Evolutionary conservation across 2,113 vertebrate genomes (phyloP).

Genomic region (Boleophthalmus pectinirostris): DNA sequence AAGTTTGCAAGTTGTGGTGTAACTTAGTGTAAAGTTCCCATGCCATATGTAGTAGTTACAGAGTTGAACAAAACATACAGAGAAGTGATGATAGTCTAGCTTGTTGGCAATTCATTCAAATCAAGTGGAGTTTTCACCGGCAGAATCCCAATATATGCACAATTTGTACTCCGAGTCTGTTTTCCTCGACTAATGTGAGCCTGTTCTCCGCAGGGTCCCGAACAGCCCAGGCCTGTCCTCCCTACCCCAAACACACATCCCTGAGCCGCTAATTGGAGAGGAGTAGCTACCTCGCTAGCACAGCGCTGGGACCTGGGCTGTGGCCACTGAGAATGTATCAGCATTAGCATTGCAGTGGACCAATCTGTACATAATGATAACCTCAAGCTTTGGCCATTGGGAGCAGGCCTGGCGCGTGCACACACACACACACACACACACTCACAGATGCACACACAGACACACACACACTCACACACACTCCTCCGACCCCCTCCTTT

Average conservation of each 20-base stretch:
- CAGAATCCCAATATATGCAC: slow-evolving; percentile 41
- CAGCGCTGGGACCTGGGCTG: slow-evolving; percentile 54
- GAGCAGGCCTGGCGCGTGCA: slow-evolving; percentile 34
- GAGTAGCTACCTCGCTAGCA: slow-evolving; percentile 56
- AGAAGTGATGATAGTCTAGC: slow-evolving; percentile 23
- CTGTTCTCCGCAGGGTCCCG: slow-evolving; percentile 49
- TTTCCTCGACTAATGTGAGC: slow-evolving; percentile 58
- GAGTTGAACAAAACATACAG: slow-evolving; percentile 4
- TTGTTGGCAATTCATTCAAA: slow-evolving; percentile 36
- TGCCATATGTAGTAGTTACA: neutral
- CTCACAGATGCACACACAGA: slow-evolving; percentile 15
- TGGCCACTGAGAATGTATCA: slow-evolving; percentile 70
- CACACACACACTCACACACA: neutral
- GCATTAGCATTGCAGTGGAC: slow-evolving; percentile 69
- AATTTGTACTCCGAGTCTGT: slow-evolving; percentile 52
- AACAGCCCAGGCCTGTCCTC: slow-evolving; percentile 52
- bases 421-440: neutral
- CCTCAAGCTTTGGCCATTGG: slow-evolving; percentile 68
- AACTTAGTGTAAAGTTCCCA: neutral
- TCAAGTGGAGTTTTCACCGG: slow-evolving; percentile 34
- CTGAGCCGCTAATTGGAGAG: slow-evolving; percentile 69
- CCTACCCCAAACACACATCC: slow-evolving; percentile 52
- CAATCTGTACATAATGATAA: slow-evolving; percentile 74
- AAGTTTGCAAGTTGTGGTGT: neutral
- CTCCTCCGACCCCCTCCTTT: slow-evolving; percentile 28